These are phyloP conservation scores for Odontamblyopus rebecca DNA, from an alignment of 2,797 vertebrate genomes.

Conservation along the genomic window DNA sequence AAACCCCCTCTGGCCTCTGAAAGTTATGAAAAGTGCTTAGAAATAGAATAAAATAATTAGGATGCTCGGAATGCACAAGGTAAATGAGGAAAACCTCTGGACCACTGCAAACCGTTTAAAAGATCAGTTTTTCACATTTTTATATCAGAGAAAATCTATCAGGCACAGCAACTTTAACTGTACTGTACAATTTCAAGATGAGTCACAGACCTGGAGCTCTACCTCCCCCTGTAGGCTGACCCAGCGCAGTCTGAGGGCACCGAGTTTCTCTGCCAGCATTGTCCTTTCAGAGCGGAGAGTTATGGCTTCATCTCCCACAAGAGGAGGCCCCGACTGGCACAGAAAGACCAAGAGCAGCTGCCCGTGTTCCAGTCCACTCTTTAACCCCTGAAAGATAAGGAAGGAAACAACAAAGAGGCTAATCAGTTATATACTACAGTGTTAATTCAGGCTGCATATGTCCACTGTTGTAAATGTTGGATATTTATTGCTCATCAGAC, in stretches of 20 bases:
- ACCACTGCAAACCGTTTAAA: too few species aligned
- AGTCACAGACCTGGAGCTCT: conserved; percentile 77
- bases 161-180: too few species aligned
- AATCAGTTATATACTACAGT: background rate
- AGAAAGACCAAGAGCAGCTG: conserved; percentile 86
- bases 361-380: conserved; percentile 78
- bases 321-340: conserved; percentile 83
- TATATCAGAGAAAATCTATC: too few species aligned
- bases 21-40: too few species aligned
- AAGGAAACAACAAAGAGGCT: background rate
- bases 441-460: too few species aligned
- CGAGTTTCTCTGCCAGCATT: conserved; percentile 82
- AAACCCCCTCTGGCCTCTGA: too few species aligned
- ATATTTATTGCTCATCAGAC: too few species aligned
- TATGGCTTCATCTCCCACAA: conserved; percentile 66
- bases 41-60: too few species aligned
- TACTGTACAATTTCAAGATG: background rate
- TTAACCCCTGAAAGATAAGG: conserved; percentile 74
- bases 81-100: too few species aligned
- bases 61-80: too few species aligned
- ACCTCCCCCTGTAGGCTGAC: conserved; percentile 76
- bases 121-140: too few species aligned
- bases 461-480: too few species aligned
- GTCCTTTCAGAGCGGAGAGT: conserved; percentile 73
- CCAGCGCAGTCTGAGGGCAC: conserved; percentile 82